Percentiles rank a stretch among this genome's conserved stretches.
phyloP scores from a whole-genome alignment of 2,113 vertebrate genomes.

The Callipepla squamata region DNA sequence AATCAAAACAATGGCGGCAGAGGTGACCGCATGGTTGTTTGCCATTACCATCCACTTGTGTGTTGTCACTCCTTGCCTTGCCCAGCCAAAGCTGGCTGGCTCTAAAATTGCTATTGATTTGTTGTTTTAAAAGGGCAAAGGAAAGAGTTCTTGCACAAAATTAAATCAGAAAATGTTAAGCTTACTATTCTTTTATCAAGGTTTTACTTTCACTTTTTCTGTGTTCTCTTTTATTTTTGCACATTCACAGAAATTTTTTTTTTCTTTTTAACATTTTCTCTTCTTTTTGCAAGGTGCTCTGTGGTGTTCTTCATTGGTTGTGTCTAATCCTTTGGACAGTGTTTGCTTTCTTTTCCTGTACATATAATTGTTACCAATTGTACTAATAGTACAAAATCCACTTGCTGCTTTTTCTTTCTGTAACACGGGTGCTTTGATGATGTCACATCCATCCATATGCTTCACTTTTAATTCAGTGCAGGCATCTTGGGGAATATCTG shows the following conservation, averaged over 20 bases:
- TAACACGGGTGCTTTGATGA: conserved; percentile 67
- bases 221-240: conserved; percentile 67
- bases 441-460: conserved; percentile 80
- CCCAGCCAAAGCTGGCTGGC: conserved; percentile 51
- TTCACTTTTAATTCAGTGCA: conserved; percentile 70
- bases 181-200: conserved; percentile 70
- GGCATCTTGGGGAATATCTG: conserved; percentile 68
- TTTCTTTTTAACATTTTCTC: conserved; percentile 66
- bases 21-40: conserved; percentile 88
- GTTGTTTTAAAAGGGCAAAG: conserved; percentile 75
- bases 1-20: conserved; percentile 92
- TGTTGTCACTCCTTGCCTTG: conserved; percentile 83
- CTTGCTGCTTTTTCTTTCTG: conserved; percentile 70
- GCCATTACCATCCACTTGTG: conserved; percentile 80
- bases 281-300: conserved; percentile 76
- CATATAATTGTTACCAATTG: conserved; percentile 52
- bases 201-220: conserved; percentile 73
- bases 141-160: conserved; percentile 76
- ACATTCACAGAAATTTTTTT: conserved; percentile 39
- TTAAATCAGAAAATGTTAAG: conserved; percentile 43
- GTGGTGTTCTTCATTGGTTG: conserved; percentile 72
- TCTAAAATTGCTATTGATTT: neutral
- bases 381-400: conserved; percentile 71
- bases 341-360: conserved; percentile 70
- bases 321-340: conserved; percentile 64